Evolutionary conservation across 2,113 vertebrate species (phyloP), one percentile per base, ranked within the genome.

Genomic region (Paedocypris sp.): DNA sequence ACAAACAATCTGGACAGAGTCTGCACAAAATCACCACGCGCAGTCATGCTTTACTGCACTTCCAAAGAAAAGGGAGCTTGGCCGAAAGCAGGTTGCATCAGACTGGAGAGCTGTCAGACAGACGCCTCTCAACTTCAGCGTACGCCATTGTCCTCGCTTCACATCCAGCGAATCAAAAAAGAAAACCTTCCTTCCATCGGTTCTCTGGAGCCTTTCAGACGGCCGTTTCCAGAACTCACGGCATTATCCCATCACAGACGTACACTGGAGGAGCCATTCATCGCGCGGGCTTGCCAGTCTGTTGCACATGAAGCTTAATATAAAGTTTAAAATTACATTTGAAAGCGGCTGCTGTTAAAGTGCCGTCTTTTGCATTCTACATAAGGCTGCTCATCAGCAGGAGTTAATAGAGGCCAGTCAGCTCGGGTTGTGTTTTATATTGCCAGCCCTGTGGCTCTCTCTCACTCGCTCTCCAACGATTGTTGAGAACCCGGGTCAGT

Each of bases 341-440:
- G 18, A 22, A 6, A 6, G 20, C 5, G 35, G 49, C 31, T n/a
- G 5, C 39, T 42, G 43, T 54, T 25, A 56, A 63, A 51, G 52
- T 61, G 47, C 72, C 69, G 74, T 70, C 65, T 73, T 74, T 75
- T 48, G 60, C 19, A 50, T 70, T 73, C 73, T 63, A 58, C 61
- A 68, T 31, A 68, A 64, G 68, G 63, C 29, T 28, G 32, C 70
- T 66, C 65, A 78, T 78, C 65, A 70, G 36, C 26, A 42, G 39
- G 56, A 69, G 68, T 76, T 80, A 79, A 81, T 74, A 68, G 79
- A 69, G 70, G 69, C 66, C 52, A 54, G 68, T 72, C 51, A 68
- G 45, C 28, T 57, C 51, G 53, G 29, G 45, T 64, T 66, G 70
- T 64, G 51, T 59, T n/a, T n/a, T 60, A 47, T 68, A 62, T 15